Evolutionary conservation across 2,888 invertebrate species (phyloP).

Genomic region (Stegana nigrithorax): DNA sequence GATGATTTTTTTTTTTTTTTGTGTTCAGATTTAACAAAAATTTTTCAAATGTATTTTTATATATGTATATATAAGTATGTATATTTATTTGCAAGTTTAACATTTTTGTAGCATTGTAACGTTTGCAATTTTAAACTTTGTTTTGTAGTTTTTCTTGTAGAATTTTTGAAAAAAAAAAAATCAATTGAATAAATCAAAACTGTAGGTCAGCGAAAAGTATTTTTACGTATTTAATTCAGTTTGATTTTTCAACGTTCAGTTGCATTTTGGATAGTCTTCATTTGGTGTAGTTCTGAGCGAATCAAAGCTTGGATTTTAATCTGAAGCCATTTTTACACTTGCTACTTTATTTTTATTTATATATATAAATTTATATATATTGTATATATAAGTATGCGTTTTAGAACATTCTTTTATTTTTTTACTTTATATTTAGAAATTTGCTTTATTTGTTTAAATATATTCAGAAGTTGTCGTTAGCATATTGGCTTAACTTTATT

Average conservation of each 20-base stretch:
- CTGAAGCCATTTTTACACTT: not conserved
- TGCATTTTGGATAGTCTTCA: not conserved
- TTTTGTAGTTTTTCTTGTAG: conserved; percentile 1
- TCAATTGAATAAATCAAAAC: not conserved
- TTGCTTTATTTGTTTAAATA: not conserved
- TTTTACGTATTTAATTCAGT: not conserved
- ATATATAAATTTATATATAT: not conserved
- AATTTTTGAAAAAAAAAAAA: no score
- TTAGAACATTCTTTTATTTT: not conserved
- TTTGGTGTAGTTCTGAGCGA: not conserved
- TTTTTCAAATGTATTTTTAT: conserved; percentile 3
- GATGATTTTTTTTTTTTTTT: not conserved
- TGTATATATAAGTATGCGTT: not conserved
- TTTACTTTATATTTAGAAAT: not conserved
- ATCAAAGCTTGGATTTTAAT: conserved; percentile 3
- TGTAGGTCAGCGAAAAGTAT: conserved; percentile 2
- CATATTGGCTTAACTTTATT: no score
- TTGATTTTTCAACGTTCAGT: conserved; percentile 7
- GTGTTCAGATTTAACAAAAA: conserved; percentile 20
- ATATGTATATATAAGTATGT: not conserved
- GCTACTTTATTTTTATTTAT: not conserved
- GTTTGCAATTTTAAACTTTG: no score
- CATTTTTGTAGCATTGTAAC: no score
- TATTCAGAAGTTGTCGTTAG: no score
- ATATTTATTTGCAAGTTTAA: no score